These are phyloP conservation scores for Euzophera pinguis DNA, from an alignment of 2,888 invertebrate species.

Conservation along the genomic window DNA sequence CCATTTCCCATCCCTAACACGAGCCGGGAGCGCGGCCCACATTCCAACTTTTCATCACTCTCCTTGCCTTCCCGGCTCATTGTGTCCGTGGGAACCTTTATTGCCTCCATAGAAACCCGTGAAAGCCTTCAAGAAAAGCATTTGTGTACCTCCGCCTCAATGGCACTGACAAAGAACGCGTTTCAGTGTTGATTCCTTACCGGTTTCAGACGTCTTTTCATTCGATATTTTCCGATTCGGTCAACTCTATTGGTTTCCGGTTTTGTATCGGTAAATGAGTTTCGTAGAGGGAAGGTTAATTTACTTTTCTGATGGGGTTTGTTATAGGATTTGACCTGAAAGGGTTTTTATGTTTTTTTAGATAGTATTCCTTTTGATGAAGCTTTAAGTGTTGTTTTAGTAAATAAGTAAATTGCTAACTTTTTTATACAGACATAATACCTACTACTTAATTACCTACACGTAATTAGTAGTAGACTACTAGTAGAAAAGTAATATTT, in stretches of 20 bases:
- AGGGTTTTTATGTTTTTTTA: conserved; percentile 31
- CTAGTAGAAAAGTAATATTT: too few species aligned
- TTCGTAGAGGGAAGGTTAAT: conserved; percentile 65
- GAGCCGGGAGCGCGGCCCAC: conserved; percentile 69
- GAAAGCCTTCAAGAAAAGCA: conserved; percentile 76
- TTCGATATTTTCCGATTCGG: conserved; percentile 63
- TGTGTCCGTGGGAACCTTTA: conserved; percentile 79
- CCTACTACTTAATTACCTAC: too few species aligned
- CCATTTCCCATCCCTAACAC: conserved; percentile 45
- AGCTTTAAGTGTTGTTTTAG: not conserved
- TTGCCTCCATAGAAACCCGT: conserved; percentile 76
- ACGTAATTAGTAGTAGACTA: too few species aligned
- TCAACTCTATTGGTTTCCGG: conserved; percentile 50
- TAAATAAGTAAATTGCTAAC: too few species aligned
- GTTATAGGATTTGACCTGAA: conserved; percentile 43
- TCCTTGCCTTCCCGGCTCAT: conserved; percentile 68
- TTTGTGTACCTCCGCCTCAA: conserved; percentile 68
- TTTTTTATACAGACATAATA: too few species aligned
- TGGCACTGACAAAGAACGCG: conserved; percentile 58
- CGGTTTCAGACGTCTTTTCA: conserved; percentile 62
- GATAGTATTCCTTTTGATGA: conserved; percentile 17
- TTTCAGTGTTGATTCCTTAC: conserved; percentile 57
- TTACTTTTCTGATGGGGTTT: conserved; percentile 60
- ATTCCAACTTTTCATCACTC: conserved; percentile 76
- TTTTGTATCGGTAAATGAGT: conserved; percentile 77